These are phyloP conservation scores for Holothuria leucospilota DNA, from an alignment of 53 echinoderm and acorn worm species.

Conservation along the genomic window DNA sequence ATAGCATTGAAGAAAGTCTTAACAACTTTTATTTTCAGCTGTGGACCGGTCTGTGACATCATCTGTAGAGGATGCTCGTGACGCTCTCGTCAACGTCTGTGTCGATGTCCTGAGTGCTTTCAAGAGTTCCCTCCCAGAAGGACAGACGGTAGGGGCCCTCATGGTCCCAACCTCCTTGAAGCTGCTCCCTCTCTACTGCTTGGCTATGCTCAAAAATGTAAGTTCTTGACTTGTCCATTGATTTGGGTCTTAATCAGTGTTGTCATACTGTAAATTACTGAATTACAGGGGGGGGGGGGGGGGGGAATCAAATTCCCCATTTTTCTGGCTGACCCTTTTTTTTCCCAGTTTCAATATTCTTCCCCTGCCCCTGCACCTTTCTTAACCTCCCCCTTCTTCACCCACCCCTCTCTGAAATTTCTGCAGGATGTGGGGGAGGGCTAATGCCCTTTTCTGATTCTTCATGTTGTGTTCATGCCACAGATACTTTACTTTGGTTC, in stretches of 20 bases:
- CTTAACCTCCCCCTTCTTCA: too few relatives aligned
- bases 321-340: too few relatives aligned
- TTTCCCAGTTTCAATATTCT: too few relatives aligned
- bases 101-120: constrained; percentile 77
- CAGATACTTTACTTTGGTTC: too few relatives aligned
- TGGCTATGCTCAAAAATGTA: constrained; percentile 91
- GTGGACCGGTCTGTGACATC: constrained; percentile 91
- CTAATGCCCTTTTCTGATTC: too few relatives aligned
- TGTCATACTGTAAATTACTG: neutral
- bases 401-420: too few relatives aligned
- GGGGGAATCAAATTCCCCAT: too few relatives aligned
- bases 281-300: neutral
- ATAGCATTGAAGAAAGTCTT: too few relatives aligned
- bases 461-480: too few relatives aligned
- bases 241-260: neutral
- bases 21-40: constrained; percentile 54
- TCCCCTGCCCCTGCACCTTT: too few relatives aligned
- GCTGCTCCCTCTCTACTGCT: constrained; percentile 82
- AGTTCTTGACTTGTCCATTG: constrained; percentile 44
- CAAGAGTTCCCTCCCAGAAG: constrained; percentile 78
- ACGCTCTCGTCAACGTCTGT: constrained; percentile 96
- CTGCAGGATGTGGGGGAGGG: too few relatives aligned
- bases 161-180: constrained; percentile 87
- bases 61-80: constrained; percentile 86
- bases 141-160: constrained; percentile 79